A percentile compares a stretch with the other conserved stretches of the same genome.
Conservation (phyloP, 1,140 invertebrate genomes). For the Amphibalanus amphitrite region DNA sequence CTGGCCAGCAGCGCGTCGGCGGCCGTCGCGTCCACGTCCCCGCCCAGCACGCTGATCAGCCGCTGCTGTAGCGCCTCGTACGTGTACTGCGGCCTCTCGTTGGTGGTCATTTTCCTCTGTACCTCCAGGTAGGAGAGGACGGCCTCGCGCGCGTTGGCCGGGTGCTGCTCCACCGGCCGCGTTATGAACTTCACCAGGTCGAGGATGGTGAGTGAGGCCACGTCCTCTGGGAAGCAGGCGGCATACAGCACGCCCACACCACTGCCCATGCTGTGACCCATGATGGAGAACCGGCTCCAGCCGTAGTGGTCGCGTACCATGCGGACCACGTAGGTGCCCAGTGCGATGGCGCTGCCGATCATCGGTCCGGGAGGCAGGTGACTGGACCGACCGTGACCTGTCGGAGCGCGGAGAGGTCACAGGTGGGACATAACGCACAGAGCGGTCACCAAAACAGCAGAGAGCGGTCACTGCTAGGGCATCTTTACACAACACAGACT, state of each 20-base stretch:
- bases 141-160: not conserved
- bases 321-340: not conserved
- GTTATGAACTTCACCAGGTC: constrained; percentile 14
- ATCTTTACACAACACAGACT: too few relatives aligned
- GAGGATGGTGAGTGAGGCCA: constrained; percentile 15
- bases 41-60: not conserved
- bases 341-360: not conserved
- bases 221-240: constrained; percentile 16
- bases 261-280: constrained; percentile 18
- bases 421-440: too few relatives aligned
- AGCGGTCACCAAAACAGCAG: too few relatives aligned
- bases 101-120: not conserved
- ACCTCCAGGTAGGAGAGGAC: not conserved
- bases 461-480: too few relatives aligned
- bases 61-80: not conserved
- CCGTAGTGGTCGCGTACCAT: constrained; percentile 7
- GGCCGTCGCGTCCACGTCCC: not conserved
- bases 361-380: not conserved
- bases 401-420: too few relatives aligned
- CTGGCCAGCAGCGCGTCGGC: not conserved
- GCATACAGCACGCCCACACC: constrained; percentile 16
- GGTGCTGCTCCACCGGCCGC: not conserved
- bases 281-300: constrained; percentile 15
- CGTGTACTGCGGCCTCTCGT: not conserved
- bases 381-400: not conserved